phyloP scores from a whole-genome alignment of 2,113 vertebrate genomes.

The Porphyrio hochstetteri region DNA sequence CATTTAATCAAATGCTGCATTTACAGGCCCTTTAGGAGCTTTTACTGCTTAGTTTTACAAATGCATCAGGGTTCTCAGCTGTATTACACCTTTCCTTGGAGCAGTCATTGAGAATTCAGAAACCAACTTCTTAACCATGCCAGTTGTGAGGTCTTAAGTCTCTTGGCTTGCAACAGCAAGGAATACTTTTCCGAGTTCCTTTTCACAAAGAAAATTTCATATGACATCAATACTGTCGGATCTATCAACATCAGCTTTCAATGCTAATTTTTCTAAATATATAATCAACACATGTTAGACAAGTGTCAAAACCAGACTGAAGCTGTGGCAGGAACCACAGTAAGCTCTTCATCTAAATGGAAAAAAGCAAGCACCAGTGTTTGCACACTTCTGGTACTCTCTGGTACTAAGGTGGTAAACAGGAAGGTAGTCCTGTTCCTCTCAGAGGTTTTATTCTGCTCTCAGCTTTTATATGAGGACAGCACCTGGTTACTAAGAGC shows the following conservation, averaged over 20 bases:
- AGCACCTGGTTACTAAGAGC: background rate
- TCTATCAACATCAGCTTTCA: background rate
- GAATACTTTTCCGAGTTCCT: background rate
- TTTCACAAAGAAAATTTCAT: background rate
- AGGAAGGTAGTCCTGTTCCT: constrained; percentile 14
- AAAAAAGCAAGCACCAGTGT: background rate
- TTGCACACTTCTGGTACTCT: background rate
- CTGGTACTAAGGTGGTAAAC: background rate
- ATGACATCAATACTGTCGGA: background rate
- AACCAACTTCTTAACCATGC: background rate
- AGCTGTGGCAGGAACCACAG: background rate
- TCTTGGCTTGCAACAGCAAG: background rate
- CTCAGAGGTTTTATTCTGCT: background rate
- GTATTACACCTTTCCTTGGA: background rate
- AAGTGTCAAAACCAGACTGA: background rate
- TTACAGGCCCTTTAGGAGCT: background rate
- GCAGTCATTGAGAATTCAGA: background rate
- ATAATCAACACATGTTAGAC: background rate
- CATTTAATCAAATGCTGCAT: background rate
- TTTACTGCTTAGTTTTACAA: background rate
- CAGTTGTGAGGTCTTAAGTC: background rate
- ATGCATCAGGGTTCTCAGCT: background rate
- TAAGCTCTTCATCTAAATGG: background rate
- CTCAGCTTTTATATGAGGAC: background rate
- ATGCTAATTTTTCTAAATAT: background rate